Conservation (phyloP, 2,888 invertebrate species). For the Crioceris asparagi region DNA sequence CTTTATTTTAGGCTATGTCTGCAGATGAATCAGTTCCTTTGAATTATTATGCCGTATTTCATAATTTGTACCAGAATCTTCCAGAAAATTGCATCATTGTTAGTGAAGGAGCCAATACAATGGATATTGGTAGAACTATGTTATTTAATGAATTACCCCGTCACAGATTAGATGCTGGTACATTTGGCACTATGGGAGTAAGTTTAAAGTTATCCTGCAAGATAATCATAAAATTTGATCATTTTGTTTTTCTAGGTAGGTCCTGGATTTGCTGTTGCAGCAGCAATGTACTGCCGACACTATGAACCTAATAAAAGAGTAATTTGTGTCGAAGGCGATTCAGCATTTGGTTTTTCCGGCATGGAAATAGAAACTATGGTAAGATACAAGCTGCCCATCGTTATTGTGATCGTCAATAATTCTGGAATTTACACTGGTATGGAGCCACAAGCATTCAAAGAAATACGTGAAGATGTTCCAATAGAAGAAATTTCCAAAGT, state of each 20-base stretch:
- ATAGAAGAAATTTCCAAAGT: conserved; percentile 59
- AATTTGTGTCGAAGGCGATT: conserved; percentile 91
- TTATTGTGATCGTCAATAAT: conserved; percentile 88
- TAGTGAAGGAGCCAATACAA: conserved; percentile 96
- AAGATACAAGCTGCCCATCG: conserved; percentile 84
- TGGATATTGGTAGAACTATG: conserved; percentile 93
- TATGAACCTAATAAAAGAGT: conserved; percentile 71
- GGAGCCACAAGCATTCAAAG: conserved; percentile 60
- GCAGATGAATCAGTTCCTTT: conserved; percentile 63
- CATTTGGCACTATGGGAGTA: conserved; percentile 94
- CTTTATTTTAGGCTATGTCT: conserved; percentile 47
- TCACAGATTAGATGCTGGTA: conserved; percentile 89
- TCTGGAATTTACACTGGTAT: conserved; percentile 90
- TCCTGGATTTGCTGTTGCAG: conserved; percentile 83
- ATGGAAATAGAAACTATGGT: conserved; percentile 98
- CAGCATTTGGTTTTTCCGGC: conserved; percentile 96
- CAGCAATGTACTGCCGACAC: conserved; percentile 81
- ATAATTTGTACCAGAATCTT: conserved; percentile 63
- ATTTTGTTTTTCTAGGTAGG: conserved; percentile 49
- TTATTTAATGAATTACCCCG: conserved; percentile 73
- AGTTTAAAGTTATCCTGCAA: conserved; percentile 18
- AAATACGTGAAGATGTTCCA: conserved; percentile 47
- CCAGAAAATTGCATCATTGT: conserved; percentile 82
- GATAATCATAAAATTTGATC: background rate
- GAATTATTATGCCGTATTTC: conserved; percentile 90